A percentile compares a stretch with the other conserved stretches of the same genome.
Conservation (phyloP, 2,113 vertebrate genomes). For the Saguinus imperator region DNA sequence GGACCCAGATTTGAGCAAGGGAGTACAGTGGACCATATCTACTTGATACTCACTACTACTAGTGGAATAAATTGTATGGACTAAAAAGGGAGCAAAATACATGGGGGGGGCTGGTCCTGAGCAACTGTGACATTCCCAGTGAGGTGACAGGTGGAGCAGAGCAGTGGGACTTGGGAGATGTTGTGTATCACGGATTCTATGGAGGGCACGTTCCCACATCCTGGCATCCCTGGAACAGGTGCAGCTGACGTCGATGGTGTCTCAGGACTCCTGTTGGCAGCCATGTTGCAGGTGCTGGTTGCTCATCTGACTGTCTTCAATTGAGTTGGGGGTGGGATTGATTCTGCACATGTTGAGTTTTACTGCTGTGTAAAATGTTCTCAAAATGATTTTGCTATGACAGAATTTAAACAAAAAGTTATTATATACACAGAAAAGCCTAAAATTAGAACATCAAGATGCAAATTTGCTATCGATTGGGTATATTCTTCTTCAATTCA, state of each 20-base stretch:
- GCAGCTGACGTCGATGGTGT: accelerated
- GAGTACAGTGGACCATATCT: neutral
- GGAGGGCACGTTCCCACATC: accelerated
- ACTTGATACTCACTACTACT: neutral
- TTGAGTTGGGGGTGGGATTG: accelerated
- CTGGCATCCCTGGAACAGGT: accelerated
- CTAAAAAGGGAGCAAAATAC: neutral
- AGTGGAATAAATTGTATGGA: accelerated
- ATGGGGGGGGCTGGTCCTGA: neutral
- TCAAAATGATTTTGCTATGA: neutral
- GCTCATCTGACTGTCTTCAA: neutral
- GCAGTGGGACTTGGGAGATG: too few species aligned
- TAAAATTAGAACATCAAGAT: neutral
- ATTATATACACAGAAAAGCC: neutral
- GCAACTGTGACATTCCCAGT: accelerated
- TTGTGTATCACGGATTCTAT: accelerated
- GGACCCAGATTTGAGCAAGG: neutral
- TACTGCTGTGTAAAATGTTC: neutral
- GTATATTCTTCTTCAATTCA: neutral
- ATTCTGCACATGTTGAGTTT: accelerated
- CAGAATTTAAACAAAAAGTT: neutral
- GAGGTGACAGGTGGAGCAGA: accelerated
- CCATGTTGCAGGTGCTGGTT: accelerated
- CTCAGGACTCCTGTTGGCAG: accelerated
- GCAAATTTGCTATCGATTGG: neutral